A percentile compares a stretch with the other conserved stretches of the same genome.
Evolutionary conservation across 2,113 vertebrate genomes (phyloP).

Genomic region (Rhinopithecus roxellana): DNA sequence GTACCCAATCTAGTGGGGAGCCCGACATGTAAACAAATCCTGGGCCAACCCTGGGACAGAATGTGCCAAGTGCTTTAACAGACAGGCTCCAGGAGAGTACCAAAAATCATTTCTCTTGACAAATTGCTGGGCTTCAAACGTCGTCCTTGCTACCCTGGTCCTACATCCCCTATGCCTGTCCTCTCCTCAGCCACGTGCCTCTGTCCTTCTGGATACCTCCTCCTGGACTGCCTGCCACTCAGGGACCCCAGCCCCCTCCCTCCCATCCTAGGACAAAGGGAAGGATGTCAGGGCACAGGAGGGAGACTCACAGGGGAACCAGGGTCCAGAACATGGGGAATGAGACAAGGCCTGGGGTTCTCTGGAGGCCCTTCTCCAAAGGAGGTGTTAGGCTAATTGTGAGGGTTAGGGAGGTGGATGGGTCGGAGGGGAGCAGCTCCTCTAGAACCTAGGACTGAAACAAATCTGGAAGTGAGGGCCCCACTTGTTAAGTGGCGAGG

Average conservation of each 20-base stretch:
- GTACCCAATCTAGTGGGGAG: neutral
- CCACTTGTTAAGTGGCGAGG: slow-evolving; percentile 3
- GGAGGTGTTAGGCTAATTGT: neutral
- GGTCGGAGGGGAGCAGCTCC: neutral
- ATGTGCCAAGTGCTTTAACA: neutral
- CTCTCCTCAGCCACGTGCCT: neutral
- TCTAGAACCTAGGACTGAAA: neutral
- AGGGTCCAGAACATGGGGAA: neutral
- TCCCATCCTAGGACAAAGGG: neutral
- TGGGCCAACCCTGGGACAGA: neutral
- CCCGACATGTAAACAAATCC: slow-evolving; percentile 55
- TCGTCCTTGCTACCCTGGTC: neutral
- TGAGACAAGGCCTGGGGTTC: neutral
- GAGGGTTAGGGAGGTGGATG: neutral
- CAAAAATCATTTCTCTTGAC: neutral
- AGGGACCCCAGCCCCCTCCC: neutral
- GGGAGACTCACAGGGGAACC: neutral
- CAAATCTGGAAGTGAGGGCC: neutral
- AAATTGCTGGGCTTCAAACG: neutral
- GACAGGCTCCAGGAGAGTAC: neutral
- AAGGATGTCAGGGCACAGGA: neutral
- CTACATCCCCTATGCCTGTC: neutral
- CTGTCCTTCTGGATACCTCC: neutral
- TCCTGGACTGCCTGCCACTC: neutral
- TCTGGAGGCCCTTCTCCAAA: neutral